Conservation (phyloP, 2,797 vertebrate species). For the Neosilurus hyrtlii region DNA sequence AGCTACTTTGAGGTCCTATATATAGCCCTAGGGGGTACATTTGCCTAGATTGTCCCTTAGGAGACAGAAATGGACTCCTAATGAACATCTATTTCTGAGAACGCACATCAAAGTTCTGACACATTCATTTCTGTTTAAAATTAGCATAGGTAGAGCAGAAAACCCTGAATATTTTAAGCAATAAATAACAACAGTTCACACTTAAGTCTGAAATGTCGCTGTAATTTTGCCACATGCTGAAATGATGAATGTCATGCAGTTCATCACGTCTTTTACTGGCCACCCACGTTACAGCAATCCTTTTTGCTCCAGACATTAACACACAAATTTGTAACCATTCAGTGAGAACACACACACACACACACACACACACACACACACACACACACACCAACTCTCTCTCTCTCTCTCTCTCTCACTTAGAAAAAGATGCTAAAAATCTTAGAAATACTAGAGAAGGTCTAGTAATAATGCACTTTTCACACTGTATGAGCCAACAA, state of each 20-base stretch:
- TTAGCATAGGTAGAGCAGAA: not conserved
- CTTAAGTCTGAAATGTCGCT: not conserved
- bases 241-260: conserved; percentile 12
- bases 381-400: no score
- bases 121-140: not conserved
- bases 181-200: conserved; percentile 1
- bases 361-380: not conserved
- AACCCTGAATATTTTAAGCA: not conserved
- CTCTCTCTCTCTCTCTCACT: not conserved
- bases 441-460: not conserved
- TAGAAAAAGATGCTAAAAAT: not conserved
- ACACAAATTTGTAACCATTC: conserved; percentile 6
- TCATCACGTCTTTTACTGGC: not conserved
- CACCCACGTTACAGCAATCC: not conserved
- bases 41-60: no score
- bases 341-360: conserved; percentile 12
- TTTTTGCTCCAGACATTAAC: not conserved
- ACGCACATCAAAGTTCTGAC: not conserved
- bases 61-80: no score
- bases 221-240: conserved; percentile 19
- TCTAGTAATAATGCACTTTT: not conserved
- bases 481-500: not conserved
- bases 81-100: no score
- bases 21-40: no score
- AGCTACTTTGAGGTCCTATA: no score